Base-by-base conservation (phyloP, 1,140 invertebrate genomes). In the Drosophila eugracilis region DNA sequence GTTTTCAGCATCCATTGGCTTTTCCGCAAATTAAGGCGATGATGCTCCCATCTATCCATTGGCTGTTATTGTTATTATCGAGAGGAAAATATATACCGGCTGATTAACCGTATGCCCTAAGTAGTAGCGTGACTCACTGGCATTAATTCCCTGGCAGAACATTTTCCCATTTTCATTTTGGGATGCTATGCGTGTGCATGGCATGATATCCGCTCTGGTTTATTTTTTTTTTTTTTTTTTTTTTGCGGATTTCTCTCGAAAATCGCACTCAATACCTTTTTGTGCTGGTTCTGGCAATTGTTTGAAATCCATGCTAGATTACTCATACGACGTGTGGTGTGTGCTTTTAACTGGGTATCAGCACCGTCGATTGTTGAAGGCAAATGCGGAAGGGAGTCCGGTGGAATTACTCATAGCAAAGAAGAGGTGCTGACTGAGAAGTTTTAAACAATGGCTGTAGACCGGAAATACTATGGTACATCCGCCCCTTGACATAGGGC, bases 191-290 rank as follows among this genome's bases (percentile, higher is more conserved):
- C 53, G 30, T 54, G 36, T 45, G 37, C 45, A 44, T 78, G 49
- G 59, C 69, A 53, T 37, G 50, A 74, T 59, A 69, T 78, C 59
- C 75, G 54, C 42, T 52, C 52, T 32, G 17, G 58, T 58, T 80
- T 80, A 80, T 80, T 79, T 60, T 55, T 49, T 78, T 78, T 78
- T 58, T 80, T 80, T 75, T 80, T 79, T 60, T 55, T 49, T 78
- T 78, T 78, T 78, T 55, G 67, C 67, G 53, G 28, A 58, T 45
- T 50, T 66, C 42, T 52, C 34, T 67, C 10, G 54, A 76, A 62
- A 34, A 49, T 58, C 52, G 39, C 32, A 49, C 58, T 52, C 45
- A 65, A 66, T 72, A 63, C 41, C 42, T 34, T 44, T 41, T 52
- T 28, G n/a, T n/a, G n/a, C n/a, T n/a, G 47, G 28, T 37, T 63